Evolutionary conservation across 2,797 vertebrate species (phyloP).

Genomic region (Myotis vivesi): DNA sequence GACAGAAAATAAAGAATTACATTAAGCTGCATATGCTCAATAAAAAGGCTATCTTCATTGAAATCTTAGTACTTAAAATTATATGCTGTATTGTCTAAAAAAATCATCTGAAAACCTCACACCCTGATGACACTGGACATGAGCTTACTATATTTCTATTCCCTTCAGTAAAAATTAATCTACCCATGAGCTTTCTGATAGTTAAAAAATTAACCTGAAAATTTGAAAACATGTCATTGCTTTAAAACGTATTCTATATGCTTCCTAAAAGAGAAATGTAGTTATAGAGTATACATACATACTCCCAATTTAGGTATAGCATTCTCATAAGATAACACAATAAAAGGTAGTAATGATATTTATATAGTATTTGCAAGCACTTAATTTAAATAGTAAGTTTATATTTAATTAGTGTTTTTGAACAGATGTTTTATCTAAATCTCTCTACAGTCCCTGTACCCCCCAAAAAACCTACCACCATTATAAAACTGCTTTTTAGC

Average conservation of each 20-base stretch:
- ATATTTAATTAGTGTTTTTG: neutral
- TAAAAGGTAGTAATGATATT: neutral
- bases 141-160: neutral
- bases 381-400: neutral
- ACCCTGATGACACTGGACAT: neutral
- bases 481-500: neutral
- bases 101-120: constrained; percentile 10
- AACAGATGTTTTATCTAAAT: constrained; percentile 6
- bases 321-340: constrained; percentile 39
- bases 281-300: neutral
- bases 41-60: neutral
- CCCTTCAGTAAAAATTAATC: constrained; percentile 22
- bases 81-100: neutral
- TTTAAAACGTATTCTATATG: neutral
- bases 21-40: neutral
- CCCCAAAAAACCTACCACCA: neutral
- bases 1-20: neutral
- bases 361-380: neutral
- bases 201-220: constrained; percentile 29
- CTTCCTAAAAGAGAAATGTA: constrained; percentile 41
- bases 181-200: constrained; percentile 31
- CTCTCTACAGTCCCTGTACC: neutral
- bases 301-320: neutral
- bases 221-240: neutral
- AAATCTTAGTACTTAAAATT: constrained; percentile 8